Evolutionary conservation across 2,888 invertebrate genomes (phyloP).

Genomic region (Acanthoscelides obtectus): DNA sequence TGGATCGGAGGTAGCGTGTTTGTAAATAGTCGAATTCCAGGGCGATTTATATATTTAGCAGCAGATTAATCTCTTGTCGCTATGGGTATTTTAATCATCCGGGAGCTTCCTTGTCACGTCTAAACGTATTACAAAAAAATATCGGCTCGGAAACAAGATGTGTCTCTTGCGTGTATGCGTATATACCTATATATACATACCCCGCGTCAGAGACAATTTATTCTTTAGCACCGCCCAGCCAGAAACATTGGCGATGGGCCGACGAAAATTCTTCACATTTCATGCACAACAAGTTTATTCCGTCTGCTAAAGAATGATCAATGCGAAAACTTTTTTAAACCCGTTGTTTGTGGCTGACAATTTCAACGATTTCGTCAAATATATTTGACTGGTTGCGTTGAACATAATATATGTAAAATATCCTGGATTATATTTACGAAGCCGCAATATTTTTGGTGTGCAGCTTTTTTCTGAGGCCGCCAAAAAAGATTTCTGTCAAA

Average conservation of each 20-base stretch:
- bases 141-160: conserved; percentile 7
- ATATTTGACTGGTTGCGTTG: no score
- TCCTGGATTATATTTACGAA: no score
- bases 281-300: no score
- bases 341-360: no score
- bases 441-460: no score
- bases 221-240: neutral
- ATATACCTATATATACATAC: neutral
- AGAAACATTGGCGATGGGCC: neutral
- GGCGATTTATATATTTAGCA: conserved; percentile 48
- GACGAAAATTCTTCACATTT: neutral
- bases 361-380: no score
- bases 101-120: conserved; percentile 37
- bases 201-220: neutral
- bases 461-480: no score
- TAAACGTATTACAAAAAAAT: conserved; percentile 35
- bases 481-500: no score
- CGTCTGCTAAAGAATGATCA: no score
- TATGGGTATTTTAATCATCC: conserved; percentile 44
- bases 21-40: conserved; percentile 45
- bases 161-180: neutral
- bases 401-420: no score
- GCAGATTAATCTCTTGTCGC: conserved; percentile 46
- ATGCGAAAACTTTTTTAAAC: no score
- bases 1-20: conserved; percentile 38